Base-by-base conservation (phyloP, 2,888 invertebrate genomes). In the Phania funesta region DNA sequence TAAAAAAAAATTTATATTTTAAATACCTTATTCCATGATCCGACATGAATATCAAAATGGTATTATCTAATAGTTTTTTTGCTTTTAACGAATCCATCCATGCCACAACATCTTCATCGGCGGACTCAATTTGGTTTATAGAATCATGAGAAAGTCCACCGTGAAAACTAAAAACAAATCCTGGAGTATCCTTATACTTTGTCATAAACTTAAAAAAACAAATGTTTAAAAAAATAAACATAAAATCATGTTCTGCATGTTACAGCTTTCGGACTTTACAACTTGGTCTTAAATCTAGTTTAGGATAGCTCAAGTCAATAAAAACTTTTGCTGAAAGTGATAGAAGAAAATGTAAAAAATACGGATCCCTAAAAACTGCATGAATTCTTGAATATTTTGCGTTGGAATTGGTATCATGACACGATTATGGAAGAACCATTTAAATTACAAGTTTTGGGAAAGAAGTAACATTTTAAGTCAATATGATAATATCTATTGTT, bases 81-180 rank as follows among this genome's bases (percentile, higher is more conserved):
- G 92, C 88, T 50, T 93, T 91, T 18, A 97, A 90, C 38, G 92
- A 91, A 54, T 91, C 91, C n/a, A 98, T 88, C 92, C 95, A 95
- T 0, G 92, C 87, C 4, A 92, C 89, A 0, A 96, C 89, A 88
- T 96, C 96, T 0, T 94, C 92, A 88, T 98, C 98, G 0, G 95
- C 95, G 0, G 93, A 93, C 0, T 95, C 94, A 35, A 98, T 93
- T 86, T 94, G 92, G 89, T 96, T 97, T 87, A 95, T 95, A 60
- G 96, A 94, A 86, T 97, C 95, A 87, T 99, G 98, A 0, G 96
- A 96, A 20, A 97, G 93, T 86, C 97, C 97, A 0, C 95, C 95
- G 86, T 98, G 96, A 91, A 98, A 98, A 9, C 96, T 95, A 88
- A 98, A 97, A 9, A 94, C 91, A 90, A 98, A 98, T 86, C 95